A percentile compares a stretch with the other conserved stretches of the same genome.
Evolutionary conservation across 2,113 vertebrate species (phyloP).

Genomic region (cattle (Bos taurus)): ARS-UCD2.0 NC_037329.1:132123501-132124000

Average conservation of each 20-base stretch:
- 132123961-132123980: not conserved
- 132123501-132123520: not conserved
- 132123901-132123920: fast-evolving
- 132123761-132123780: not conserved
- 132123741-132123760: not conserved
- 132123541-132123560: not conserved
- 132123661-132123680: too few relatives aligned
- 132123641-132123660: not conserved
- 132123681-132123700: not conserved
- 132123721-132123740: fast-evolving
- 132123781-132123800: not conserved
- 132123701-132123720: not conserved
- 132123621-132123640: fast-evolving
- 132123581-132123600: not conserved
- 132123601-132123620: fast-evolving
- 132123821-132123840: not conserved
- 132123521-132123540: conserved; percentile 22
- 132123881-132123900: not conserved
- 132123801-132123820: not conserved
- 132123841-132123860: fast-evolving
- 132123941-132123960: not conserved
- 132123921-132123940: fast-evolving
- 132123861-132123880: not conserved
- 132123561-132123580: not conserved
- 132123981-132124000: not conserved